Evolutionary conservation across 1,140 invertebrate genomes (phyloP), one percentile per base, ranked within the genome.

Genomic region (Hyphantria cunea): DNA sequence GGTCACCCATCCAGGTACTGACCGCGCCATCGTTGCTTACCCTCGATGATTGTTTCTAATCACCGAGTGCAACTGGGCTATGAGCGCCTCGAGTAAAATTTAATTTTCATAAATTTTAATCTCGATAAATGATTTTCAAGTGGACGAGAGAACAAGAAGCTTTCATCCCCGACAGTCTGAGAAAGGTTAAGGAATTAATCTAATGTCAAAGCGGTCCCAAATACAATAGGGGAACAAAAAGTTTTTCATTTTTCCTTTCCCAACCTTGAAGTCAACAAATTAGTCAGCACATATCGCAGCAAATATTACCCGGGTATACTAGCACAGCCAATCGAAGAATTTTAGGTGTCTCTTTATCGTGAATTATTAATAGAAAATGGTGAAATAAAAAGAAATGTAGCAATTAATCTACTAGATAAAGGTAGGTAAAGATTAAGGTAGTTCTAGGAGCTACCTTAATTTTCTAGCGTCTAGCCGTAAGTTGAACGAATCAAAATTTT

Each of bases 111-210:
- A 62, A 68, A 62, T 68, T 71, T 65, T 71, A 71, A 71, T 71
- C 65, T 71, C 62, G 58, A 68, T 71, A 71, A 71, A 68, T 71
- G 68, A 71, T 71, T 62, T 65, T 59, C 58, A 56, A 67, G 60
- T 63, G 61, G 65, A 64, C 34, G 47, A 56, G 51, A 50, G 62
- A 50, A 62, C 58, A 58, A 60, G 48, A 37, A 47, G 64, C 39
- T 45, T 58, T 49, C 51, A 14, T 31, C 48, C 41, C 54, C 11
- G 44, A 63, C 60, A 56, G 62, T 59, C 62, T 55, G 63, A 45
- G 51, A 64, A 68, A 66, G 58, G 63, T 65, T 54, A 64, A 55
- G 33, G 48, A 72, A 74, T 70, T 70, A 70, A 70, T 74, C 53
- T 63, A 48, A 68, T 66, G 59, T 74, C 67, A 63, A 65, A 64